Evolutionary conservation across 23 tunicate species (phyloP), one percentile per base, ranked within the genome.

Genomic region (Botrylloides violaceus): DNA sequence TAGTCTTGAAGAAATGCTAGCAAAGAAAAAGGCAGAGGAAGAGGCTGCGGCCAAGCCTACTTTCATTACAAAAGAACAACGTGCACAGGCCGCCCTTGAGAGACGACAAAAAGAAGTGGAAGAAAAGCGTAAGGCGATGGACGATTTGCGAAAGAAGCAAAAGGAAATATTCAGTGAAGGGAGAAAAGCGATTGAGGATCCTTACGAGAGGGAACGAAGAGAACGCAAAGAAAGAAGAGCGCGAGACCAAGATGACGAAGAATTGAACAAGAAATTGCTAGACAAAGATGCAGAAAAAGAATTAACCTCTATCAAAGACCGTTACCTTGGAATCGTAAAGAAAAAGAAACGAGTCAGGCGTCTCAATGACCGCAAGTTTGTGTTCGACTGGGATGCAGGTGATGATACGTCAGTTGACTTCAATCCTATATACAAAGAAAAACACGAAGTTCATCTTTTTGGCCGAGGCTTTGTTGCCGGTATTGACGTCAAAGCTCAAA

Each of bases 381-480:
- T 95, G 79, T 95, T 95, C 59, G 99, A 95, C 56, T 95, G 99
- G 99, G 99, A 95, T 55, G 96, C 99, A 27, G 99, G 99, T 2
- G 98, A 93, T 77, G 98, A 93, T 64, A 93, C 98, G 28, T 93
- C 98, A 9, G 79, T 84, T 50, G 98, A 93, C 61, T 93, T 74
- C 72, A 93, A 93, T 60, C 98, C 98, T 36, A 77, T 93, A 83
- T 93, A 90, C 81, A 90, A 86, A 56, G 95, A 93, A 32, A 81
- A 81, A 53, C 98, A 93, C 58, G 89, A 93, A 55, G 95, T 93
- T 18, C 94, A 86, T 39, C 66, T 93, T 53, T 93, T 82, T 48
- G 98, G 98, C 18, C 88, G 98, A 1, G 98, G 98, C 4, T 85
- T 80, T 56, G 59, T 93, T 66, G 98, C 98, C 36, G 98, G 98